phyloP scores from a whole-genome alignment of 2,113 vertebrate genomes.

The Percina caprodes region DNA sequence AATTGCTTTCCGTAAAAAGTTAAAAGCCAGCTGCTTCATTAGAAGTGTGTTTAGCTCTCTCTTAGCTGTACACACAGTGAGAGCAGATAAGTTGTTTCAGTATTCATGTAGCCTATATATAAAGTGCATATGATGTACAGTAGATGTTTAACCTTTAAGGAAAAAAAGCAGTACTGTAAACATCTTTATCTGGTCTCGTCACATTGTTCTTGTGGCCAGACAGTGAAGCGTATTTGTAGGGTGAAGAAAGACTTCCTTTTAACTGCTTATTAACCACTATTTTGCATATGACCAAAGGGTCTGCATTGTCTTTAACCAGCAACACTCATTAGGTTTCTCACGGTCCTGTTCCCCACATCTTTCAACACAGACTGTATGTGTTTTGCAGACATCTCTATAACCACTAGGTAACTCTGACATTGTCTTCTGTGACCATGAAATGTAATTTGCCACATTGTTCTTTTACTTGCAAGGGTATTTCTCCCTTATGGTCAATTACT shows the following conservation, averaged over 20 bases:
- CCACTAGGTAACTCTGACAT: constrained; percentile 14
- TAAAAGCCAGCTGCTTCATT: not conserved
- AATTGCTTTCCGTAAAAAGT: not conserved
- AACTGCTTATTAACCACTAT: constrained; percentile 29
- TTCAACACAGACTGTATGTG: constrained; percentile 18
- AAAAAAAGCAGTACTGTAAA: not conserved
- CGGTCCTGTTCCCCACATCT: not conserved
- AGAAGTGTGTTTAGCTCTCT: not conserved
- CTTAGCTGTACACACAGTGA: not conserved
- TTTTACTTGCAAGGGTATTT: constrained; percentile 36
- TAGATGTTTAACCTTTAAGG: not conserved
- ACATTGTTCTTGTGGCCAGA: constrained; percentile 33
- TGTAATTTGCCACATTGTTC: constrained; percentile 60
- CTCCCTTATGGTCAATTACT: constrained; percentile 49
- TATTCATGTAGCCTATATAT: not conserved
- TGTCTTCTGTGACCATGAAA: constrained; percentile 32
- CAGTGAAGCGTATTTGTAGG: constrained; percentile 10
- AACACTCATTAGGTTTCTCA: constrained; percentile 57
- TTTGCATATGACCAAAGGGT: constrained; percentile 34
- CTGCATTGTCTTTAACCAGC: constrained; percentile 17
- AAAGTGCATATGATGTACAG: not conserved
- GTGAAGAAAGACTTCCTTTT: constrained; percentile 51
- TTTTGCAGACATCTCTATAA: constrained; percentile 31
- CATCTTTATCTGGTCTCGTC: constrained; percentile 26
- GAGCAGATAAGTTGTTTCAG: not conserved